Evolutionary conservation across 2,888 invertebrate genomes (phyloP), one percentile per base, ranked within the genome.

Genomic region (Girardia tigrina): DNA sequence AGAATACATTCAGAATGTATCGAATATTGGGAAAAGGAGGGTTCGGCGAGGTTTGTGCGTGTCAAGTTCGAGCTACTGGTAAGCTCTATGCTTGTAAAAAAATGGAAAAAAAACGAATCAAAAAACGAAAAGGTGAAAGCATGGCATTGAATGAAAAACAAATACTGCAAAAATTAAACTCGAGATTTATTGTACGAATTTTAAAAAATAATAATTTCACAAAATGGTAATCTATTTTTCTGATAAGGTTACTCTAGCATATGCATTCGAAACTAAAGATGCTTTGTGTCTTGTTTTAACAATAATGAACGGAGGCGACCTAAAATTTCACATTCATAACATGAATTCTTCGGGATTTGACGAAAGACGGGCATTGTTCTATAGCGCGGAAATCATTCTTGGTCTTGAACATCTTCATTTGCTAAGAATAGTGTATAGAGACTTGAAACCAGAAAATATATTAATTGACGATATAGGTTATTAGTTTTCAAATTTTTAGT

Each of bases 21-120:
- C 89, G 98, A 77, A 97, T 98, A 73, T 88, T 98, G 29, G 98
- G 98, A n/a, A 88, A 98, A 85, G 98, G 98, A 23, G 98, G 98
- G 42, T 99, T 99, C 84, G 98, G 98, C 1, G 98, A 99, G 86
- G 98, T 98, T 75, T 86, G 86, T 88, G 98, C 95, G 75, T 98
- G 95, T 86, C 94, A 86, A 80, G 85, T 85, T 70, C 88, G 97
- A 80, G 94, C 97, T 20, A 97, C 97, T 20, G 98, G 98, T 70
- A 98, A 98, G 86, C 98, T 98, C 97, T 98, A 98, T 86, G 98
- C 98, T 0, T 94, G 98, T 87, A 98, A 98, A 87, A 98, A 98
- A 84, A 85, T 98, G 80, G 97, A 98, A 85, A 98, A 98, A 88
- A 98, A 98, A 83, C 88, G 97, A 74, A 97, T 98, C 80, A 98